A percentile compares a stretch with the other conserved stretches of the same genome.
These are phyloP conservation scores for Poeciliopsis presidionis DNA, from an alignment of 2,797 vertebrate species.

Conservation along the genomic window DNA sequence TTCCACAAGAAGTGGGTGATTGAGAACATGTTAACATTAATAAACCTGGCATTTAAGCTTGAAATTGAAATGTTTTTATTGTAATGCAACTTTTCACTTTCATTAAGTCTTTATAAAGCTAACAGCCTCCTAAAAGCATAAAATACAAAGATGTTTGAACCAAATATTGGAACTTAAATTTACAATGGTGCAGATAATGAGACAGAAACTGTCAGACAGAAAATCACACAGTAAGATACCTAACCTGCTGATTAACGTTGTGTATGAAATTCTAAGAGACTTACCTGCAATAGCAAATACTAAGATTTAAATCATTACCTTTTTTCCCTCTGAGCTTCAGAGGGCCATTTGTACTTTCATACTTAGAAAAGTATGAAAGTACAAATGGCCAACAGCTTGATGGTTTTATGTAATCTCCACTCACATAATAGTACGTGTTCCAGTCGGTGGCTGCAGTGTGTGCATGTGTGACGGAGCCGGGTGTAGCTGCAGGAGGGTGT, in stretches of 20 bases:
- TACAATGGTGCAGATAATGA: not conserved
- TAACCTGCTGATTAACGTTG: constrained; percentile 8
- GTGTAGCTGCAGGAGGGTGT: constrained; percentile 62
- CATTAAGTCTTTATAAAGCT: not conserved
- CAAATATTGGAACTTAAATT: not conserved
- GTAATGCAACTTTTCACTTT: not conserved
- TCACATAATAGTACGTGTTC: constrained; percentile 79
- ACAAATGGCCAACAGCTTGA: not conserved
- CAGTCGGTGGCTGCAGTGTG: constrained; percentile 72
- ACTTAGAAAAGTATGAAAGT: not conserved
- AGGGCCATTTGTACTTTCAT: too few species aligned
- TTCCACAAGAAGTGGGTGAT: too few species aligned
- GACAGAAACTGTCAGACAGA: not conserved
- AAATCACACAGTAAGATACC: constrained; percentile 4
- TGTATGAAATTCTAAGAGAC: not conserved
- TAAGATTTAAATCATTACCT: constrained; percentile 17
- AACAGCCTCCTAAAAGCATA: not conserved
- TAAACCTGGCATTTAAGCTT: not conserved
- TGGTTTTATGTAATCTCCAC: constrained; percentile 18
- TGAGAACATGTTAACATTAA: not conserved
- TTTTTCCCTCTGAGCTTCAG: not conserved
- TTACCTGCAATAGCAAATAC: constrained; percentile 35
- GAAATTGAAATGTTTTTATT: not conserved
- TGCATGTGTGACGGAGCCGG: constrained; percentile 55
- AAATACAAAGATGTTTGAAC: not conserved